A percentile compares a stretch with the other conserved stretches of the same genome.
Conservation (phyloP, 2,113 vertebrate species). For the Chloroceryle aenea region DNA sequence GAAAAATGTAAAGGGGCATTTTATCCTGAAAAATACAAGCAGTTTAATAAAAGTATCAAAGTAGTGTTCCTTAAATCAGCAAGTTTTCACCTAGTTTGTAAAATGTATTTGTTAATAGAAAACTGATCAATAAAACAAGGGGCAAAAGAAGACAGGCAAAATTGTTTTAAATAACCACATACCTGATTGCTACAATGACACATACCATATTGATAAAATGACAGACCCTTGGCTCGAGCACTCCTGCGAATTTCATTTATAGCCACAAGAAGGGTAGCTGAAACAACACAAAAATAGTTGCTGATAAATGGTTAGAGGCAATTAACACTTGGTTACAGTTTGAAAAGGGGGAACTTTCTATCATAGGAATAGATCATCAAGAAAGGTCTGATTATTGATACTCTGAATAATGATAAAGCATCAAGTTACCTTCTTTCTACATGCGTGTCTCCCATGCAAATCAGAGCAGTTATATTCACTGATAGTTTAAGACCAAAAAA, state of each 20-base stretch:
- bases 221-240: constrained; percentile 82
- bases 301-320: neutral
- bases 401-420: neutral
- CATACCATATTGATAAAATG: constrained; percentile 97
- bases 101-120: neutral
- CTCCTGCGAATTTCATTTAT: constrained; percentile 95
- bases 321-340: neutral
- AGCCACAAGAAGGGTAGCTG: constrained; percentile 95
- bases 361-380: neutral
- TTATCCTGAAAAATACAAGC: neutral
- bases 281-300: constrained; percentile 48
- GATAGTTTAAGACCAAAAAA: neutral
- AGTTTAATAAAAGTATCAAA: neutral
- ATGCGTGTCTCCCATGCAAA: neutral
- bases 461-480: neutral
- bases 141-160: neutral
- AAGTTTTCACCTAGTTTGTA: neutral
- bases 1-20: neutral
- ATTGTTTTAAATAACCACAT: constrained; percentile 49
- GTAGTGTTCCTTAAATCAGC: neutral
- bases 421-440: neutral
- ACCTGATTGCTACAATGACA: constrained; percentile 82
- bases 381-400: neutral
- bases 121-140: neutral
- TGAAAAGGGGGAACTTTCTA: neutral